Evolutionary conservation across 64 coral and sea anemone species (phyloP), one percentile per base, ranked within the genome.

Genomic region (Astreopora myriophthalma): DNA sequence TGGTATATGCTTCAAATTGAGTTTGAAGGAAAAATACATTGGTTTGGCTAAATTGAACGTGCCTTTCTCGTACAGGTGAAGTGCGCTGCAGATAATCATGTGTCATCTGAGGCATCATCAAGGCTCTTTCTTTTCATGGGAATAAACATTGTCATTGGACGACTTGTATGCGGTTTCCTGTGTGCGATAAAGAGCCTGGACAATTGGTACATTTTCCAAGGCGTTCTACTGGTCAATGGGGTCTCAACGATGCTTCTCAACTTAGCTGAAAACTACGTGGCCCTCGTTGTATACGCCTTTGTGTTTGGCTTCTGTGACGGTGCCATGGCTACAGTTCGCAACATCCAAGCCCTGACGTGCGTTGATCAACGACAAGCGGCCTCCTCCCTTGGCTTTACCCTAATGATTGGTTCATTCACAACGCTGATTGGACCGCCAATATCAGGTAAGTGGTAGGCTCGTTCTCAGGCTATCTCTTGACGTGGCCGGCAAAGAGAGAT

Each of bases 41-140:
- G 40, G 40, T 3, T 44, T 5, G 6, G 6, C 17, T 19, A 55
- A 55, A 14, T 55, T 13, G 2, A 74, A 74, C 31, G 20, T 74
- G 35, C 6, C 0, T 31, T 30, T 80, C 0, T 5, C 12, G n/a
- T 35, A 8, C 20, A 80, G 76, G 76, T 80, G 3, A 80, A 80
- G 31, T 80, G 22, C 44, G 49, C 42, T 19, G 27, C 32, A 80
- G 76, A 80, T 35, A 30, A 17, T 16, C 27, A 49, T 8, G 11
- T 31, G 5, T 61, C 76, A 12, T 33, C 12, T 35, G 51, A 34
- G 25, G 17, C 12, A 34, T 17, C 76, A 10, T 57, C 76, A 58
- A 80, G 76, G 19, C 76, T 80, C 28, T 12, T 80, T 60, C 76
- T 80, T 6, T 80, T 28, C 28, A 12, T 80, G 76, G 76, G 76